Percentiles rank a stretch among this genome's conserved stretches.
These are phyloP conservation scores for Dicaeum eximium DNA, from an alignment of 2,113 vertebrate genomes.

Conservation along the genomic window DNA sequence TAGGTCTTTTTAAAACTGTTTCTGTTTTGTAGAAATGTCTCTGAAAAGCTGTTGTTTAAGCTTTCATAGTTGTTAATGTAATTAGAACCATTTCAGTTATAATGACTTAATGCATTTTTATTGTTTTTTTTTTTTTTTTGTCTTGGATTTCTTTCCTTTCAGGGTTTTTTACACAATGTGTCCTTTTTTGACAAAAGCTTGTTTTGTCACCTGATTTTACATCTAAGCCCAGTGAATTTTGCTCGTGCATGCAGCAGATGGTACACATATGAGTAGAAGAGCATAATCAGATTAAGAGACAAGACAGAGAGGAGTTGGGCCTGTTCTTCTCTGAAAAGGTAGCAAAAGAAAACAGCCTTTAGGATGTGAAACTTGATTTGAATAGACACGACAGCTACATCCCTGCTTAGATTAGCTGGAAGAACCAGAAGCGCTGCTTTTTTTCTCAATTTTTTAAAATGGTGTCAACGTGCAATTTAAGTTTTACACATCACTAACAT, in stretches of 20 bases:
- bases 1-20: background rate
- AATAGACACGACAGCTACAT: background rate
- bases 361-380: background rate
- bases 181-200: slow-evolving; percentile 1
- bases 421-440: background rate
- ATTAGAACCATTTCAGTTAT: background rate
- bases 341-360: slow-evolving; percentile 13
- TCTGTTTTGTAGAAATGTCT: background rate
- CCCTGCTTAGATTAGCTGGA: background rate
- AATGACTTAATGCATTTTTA: background rate
- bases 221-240: slow-evolving; percentile 47
- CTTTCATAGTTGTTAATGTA: background rate
- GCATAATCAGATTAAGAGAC: slow-evolving; percentile 54
- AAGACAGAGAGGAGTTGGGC: slow-evolving; percentile 15
- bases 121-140: background rate
- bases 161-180: background rate
- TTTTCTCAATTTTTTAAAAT: background rate
- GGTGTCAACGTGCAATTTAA: background rate
- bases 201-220: slow-evolving; percentile 53
- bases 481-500: background rate
- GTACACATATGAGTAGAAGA: slow-evolving; percentile 42
- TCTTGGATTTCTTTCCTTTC: background rate
- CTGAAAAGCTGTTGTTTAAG: background rate
- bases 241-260: slow-evolving; percentile 38
- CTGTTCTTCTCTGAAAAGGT: slow-evolving; percentile 18